Evolutionary conservation across 2,797 vertebrate species (phyloP).

Genomic region (Sphenodon punctatus): DNA sequence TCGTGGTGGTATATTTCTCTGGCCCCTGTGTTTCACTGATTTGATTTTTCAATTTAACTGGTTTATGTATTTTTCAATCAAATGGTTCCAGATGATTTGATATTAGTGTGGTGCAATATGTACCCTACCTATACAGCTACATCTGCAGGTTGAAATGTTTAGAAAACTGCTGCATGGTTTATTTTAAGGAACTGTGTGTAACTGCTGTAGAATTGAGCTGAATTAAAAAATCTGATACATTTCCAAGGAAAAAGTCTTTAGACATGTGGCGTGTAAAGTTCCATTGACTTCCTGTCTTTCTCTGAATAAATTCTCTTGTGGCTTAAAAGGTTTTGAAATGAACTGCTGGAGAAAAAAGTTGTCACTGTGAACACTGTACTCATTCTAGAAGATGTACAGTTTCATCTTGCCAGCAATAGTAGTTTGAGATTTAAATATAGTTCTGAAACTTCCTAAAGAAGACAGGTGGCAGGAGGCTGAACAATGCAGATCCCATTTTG

Average conservation of each 20-base stretch:
- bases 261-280: not conserved
- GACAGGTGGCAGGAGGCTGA: slow-evolving; percentile 31
- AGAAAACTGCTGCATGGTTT: not conserved
- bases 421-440: slow-evolving; percentile 55
- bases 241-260: not conserved
- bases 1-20: too few species aligned
- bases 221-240: not conserved
- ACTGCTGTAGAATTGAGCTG: not conserved
- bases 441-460: slow-evolving; percentile 26
- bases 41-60: not conserved
- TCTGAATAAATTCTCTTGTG: not conserved
- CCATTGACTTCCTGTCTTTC: not conserved
- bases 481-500: not conserved
- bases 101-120: not conserved
- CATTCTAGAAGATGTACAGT: not conserved
- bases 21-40: not conserved
- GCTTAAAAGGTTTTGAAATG: not conserved
- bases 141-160: not conserved
- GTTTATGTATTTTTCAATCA: not conserved
- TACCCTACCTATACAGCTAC: not conserved
- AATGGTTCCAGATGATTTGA: not conserved
- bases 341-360: not conserved
- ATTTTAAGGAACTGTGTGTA: not conserved
- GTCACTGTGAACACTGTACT: not conserved
- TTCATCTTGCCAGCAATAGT: slow-evolving; percentile 20